These are phyloP conservation scores for Venustoraphidia nigricollis DNA, from an alignment of 2,888 invertebrate genomes.

Conservation along the genomic window DNA sequence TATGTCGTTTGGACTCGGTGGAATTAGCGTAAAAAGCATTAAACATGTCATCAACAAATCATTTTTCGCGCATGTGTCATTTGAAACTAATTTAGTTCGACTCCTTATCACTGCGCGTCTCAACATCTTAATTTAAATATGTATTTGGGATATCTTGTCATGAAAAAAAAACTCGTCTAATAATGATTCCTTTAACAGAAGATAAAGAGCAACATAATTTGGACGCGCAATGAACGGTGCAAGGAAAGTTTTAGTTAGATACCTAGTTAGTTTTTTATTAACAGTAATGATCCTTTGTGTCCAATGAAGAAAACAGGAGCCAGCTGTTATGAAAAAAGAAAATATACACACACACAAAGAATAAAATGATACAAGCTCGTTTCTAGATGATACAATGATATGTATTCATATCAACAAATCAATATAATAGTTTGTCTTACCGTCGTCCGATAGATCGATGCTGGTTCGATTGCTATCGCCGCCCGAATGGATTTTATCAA, in stretches of 20 bases:
- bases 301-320: conserved; percentile 27
- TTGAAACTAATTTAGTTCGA: too few relatives aligned
- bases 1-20: too few relatives aligned
- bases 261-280: conserved; percentile 28
- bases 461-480: not conserved
- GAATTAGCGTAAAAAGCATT: too few relatives aligned
- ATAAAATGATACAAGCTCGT: conserved; percentile 14
- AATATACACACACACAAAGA: conserved; percentile 19
- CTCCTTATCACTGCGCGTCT: too few relatives aligned
- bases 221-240: too few relatives aligned
- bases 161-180: too few relatives aligned
- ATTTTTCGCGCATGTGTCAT: too few relatives aligned
- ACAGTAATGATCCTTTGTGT: conserved; percentile 27
- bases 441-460: conserved; percentile 27
- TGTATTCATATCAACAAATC: not conserved
- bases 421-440: conserved; percentile 19
- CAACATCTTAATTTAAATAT: too few relatives aligned
- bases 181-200: too few relatives aligned
- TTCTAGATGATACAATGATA: not conserved
- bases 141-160: too few relatives aligned
- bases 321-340: conserved; percentile 23
- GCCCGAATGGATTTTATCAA: conserved; percentile 28
- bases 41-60: too few relatives aligned
- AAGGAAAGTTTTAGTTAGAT: conserved; percentile 12
- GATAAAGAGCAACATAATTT: too few relatives aligned